phyloP scores from a whole-genome alignment of 1,140 invertebrate genomes.

The Antheraea mylitta region DNA sequence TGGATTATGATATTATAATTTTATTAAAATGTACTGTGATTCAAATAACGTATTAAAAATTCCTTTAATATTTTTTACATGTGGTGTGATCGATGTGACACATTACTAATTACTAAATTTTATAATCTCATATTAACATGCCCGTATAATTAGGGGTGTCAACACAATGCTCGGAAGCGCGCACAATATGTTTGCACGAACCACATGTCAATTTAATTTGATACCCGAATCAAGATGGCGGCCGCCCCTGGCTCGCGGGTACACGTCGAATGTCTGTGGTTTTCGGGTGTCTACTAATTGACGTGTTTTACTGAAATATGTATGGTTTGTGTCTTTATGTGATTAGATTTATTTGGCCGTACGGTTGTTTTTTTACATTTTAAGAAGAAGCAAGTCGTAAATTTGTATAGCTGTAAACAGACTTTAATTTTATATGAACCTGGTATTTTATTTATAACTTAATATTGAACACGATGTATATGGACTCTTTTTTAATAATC shows the following conservation, averaged over 20 bases:
- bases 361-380: constrained; percentile 15
- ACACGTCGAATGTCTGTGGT: constrained; percentile 43
- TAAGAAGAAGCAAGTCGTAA: not conserved
- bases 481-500: no score
- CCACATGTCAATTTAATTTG: constrained; percentile 75
- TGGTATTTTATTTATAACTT: no score
- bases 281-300: constrained; percentile 53
- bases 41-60: not conserved
- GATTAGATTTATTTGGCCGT: constrained; percentile 16
- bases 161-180: constrained; percentile 58
- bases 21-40: no score
- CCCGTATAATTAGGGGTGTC: constrained; percentile 72
- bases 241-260: constrained; percentile 39
- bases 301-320: constrained; percentile 51
- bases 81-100: constrained; percentile 25
- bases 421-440: not conserved
- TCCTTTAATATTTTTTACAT: not conserved
- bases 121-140: constrained; percentile 56
- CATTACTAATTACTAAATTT: constrained; percentile 58
- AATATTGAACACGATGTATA: no score
- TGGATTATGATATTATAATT: no score
- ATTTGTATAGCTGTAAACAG: not conserved
- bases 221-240: constrained; percentile 68
- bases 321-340: constrained; percentile 34
- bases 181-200: constrained; percentile 68